These are phyloP conservation scores for Apostichopus californicus DNA, from an alignment of 35 echinoderm and acorn worm genomes.

Conservation along the genomic window DNA sequence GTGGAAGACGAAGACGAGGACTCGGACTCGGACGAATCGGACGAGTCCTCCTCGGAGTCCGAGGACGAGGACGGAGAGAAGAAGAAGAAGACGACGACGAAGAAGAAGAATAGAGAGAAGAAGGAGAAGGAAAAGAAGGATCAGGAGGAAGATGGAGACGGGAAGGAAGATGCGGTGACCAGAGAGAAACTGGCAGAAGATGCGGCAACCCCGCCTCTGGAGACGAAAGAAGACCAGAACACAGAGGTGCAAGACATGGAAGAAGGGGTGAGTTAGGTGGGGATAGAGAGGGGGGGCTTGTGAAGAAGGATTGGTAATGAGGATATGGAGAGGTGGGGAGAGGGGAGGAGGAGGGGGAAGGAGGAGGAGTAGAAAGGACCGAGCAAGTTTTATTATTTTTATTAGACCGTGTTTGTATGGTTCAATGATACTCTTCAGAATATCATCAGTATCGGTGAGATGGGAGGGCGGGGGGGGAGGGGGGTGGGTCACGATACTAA, in stretches of 20 bases:
- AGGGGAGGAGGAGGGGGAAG: not conserved
- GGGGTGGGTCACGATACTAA: too few species aligned
- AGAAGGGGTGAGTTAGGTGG: slow-evolving; percentile 74
- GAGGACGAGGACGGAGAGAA: slow-evolving; percentile 59
- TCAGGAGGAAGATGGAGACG: slow-evolving; percentile 58
- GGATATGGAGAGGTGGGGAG: not conserved
- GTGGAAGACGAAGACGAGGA: slow-evolving; percentile 63
- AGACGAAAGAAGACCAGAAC: slow-evolving; percentile 68
- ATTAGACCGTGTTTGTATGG: too few species aligned
- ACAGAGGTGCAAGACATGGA: slow-evolving; percentile 98
- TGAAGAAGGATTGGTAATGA: too few species aligned
- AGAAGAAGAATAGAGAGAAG: slow-evolving; percentile 37
- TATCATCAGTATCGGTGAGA: too few species aligned
- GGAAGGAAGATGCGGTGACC: slow-evolving; percentile 7
- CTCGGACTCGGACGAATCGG: slow-evolving; percentile 45
- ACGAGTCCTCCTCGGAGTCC: slow-evolving; percentile 4
- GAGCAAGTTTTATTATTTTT: too few species aligned
- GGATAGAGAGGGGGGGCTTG: not conserved
- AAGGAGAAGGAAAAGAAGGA: slow-evolving; percentile 57
- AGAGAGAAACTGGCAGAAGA: slow-evolving; percentile 59
- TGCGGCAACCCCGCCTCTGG: slow-evolving; percentile 36
- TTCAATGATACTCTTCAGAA: too few species aligned
- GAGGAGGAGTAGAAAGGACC: too few species aligned
- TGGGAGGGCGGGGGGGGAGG: too few species aligned
- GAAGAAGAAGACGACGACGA: slow-evolving; percentile 33